Percentiles rank a stretch among this genome's conserved stretches.
phyloP scores from a whole-genome alignment of 2,888 invertebrate genomes.

The Acronicta aceris region DNA sequence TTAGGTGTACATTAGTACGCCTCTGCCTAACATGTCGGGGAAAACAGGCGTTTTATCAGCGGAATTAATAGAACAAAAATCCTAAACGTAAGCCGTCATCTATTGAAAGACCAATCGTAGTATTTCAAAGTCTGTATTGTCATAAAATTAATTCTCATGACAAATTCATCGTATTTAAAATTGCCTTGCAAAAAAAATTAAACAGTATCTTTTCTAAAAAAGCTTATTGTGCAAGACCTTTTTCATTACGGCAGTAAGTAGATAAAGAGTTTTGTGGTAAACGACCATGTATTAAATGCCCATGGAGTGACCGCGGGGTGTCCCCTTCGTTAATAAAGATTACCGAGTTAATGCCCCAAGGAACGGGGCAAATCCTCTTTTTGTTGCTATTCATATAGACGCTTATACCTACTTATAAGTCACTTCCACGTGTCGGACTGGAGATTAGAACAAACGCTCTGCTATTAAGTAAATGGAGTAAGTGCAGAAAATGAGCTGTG shows the following conservation, averaged over 20 bases:
- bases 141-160: not conserved
- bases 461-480: slow-evolving; percentile 6
- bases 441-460: slow-evolving; percentile 22
- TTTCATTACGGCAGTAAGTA: slow-evolving; percentile 15
- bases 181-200: not conserved
- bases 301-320: slow-evolving; percentile 43
- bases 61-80: too few species aligned
- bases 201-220: slow-evolving; percentile 9
- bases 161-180: not conserved
- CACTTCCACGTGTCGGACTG: slow-evolving; percentile 14
- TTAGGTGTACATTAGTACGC: too few species aligned
- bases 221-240: slow-evolving; percentile 12
- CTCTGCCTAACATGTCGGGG: too few species aligned
- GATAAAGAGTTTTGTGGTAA: slow-evolving; percentile 43
- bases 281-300: slow-evolving; percentile 45
- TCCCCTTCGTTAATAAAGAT: slow-evolving; percentile 69
- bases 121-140: too few species aligned
- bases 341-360: slow-evolving; percentile 62
- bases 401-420: slow-evolving; percentile 7
- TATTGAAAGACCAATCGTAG: not conserved
- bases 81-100: not conserved
- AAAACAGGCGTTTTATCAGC: too few species aligned
- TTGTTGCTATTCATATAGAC: slow-evolving; percentile 41
- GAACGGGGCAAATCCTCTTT: slow-evolving; percentile 49
- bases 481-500: slow-evolving; percentile 3